phyloP scores from a whole-genome alignment of 2,888 invertebrate genomes.

The Drosophila borborema region DNA sequence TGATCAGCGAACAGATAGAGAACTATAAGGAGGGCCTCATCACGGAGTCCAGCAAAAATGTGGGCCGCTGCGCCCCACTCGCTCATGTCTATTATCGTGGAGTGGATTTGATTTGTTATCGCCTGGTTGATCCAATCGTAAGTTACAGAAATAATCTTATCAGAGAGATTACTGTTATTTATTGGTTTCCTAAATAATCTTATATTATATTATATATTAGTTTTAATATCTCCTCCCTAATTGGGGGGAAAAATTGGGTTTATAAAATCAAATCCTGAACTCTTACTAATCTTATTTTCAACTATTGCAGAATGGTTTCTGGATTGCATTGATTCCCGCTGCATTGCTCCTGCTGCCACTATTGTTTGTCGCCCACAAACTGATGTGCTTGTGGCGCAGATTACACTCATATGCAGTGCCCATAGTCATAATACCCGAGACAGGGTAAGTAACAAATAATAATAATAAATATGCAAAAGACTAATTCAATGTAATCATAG shows the following conservation, averaged over 20 bases:
- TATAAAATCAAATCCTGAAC: no score
- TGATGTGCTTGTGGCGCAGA: constrained; percentile 92
- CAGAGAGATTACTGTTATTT: not conserved
- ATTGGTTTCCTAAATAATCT: no score
- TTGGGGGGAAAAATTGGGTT: no score
- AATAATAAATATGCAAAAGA: not conserved
- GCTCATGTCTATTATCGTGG: constrained; percentile 52
- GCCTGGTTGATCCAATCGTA: constrained; percentile 56
- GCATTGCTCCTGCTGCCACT: constrained; percentile 92
- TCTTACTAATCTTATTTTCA: not conserved
- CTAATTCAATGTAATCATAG: not conserved
- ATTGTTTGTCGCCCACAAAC: constrained; percentile 90
- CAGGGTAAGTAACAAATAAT: constrained; percentile 20
- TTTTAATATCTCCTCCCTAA: no score
- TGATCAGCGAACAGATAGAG: constrained; percentile 23
- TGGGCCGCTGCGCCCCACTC: constrained; percentile 52
- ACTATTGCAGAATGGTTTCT: constrained; percentile 93
- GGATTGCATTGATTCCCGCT: constrained; percentile 94
- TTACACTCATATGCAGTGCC: constrained; percentile 88
- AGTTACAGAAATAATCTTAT: not conserved
- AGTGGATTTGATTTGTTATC: constrained; percentile 43
- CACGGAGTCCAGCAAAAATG: not conserved
- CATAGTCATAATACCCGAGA: not conserved
- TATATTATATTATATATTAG: no score
- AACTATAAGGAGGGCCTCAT: constrained; percentile 12